Conservation (phyloP, 2,113 vertebrate genomes). For the Drymodes brunneopygia region DNA sequence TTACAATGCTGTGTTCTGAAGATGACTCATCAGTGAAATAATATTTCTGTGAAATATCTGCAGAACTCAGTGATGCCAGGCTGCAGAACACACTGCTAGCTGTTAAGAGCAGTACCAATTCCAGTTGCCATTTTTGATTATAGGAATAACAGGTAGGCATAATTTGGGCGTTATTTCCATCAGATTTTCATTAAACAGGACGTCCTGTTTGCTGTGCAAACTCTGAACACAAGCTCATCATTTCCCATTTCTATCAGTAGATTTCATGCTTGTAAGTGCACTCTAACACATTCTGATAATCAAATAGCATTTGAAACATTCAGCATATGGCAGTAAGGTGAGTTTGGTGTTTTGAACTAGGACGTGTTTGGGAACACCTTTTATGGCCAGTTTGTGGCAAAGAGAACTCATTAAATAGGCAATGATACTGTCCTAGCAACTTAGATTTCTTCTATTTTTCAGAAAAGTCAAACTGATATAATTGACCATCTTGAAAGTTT, state of each 20-base stretch:
- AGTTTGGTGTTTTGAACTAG: neutral
- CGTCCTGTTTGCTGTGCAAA: neutral
- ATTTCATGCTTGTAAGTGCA: neutral
- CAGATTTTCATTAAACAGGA: neutral
- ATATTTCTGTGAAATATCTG: neutral
- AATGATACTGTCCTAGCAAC: neutral
- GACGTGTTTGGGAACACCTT: neutral
- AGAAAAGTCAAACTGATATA: neutral
- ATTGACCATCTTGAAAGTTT: neutral
- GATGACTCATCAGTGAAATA: neutral
- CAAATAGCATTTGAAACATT: slow-evolving; percentile 49
- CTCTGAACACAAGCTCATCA: neutral
- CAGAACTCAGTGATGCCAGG: neutral
- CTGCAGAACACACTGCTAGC: neutral
- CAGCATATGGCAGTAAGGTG: neutral
- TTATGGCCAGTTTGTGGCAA: neutral
- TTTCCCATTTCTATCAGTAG: neutral
- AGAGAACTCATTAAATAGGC: neutral
- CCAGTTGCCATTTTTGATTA: neutral
- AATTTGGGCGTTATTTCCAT: neutral
- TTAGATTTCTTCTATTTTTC: neutral
- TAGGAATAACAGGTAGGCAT: neutral
- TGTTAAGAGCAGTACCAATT: neutral
- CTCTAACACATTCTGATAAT: neutral
- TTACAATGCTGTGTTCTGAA: neutral